Evolutionary conservation across 1,140 invertebrate species (phyloP), one percentile per base, ranked within the genome.

Genomic region (Linepithema humile): DNA sequence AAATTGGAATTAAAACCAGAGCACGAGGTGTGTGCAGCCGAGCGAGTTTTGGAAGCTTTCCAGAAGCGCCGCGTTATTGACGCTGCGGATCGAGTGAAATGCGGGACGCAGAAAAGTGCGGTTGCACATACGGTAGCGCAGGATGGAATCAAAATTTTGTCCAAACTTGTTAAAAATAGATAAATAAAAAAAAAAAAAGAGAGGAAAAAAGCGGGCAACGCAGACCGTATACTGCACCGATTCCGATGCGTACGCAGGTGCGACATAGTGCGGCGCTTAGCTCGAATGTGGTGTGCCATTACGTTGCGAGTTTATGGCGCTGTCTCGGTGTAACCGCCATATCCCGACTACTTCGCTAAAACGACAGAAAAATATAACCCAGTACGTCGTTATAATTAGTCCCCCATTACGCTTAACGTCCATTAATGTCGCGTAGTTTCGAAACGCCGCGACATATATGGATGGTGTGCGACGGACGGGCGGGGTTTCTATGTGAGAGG

Each of bases 301-400:
- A 82, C 40, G 48, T 73, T 32, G 15, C 23, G 65, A 82, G 83
- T 85, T 85, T 85, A 85, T 53, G 48, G 38, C 48, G 9, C 50
- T 15, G 29, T 35, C 43, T 40, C 60, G 20, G 43, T 73, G 45
- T 72, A 82, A 72, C 75, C 75, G 38, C 75, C 53, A 60, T 69
- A 75, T 35, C 17, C 57, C 17, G 43, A 32, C n/a, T n/a, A 59
- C 55, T 23, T 12, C 35, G 59, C 23, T 17, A 26, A 29, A 72
- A 72, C 57, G 74, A 82, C 55, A 35, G 74, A 67, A 85, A 85
- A 85, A 65, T 85, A 65, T 57, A 85, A 82, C 65, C 9, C 32
- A 2, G 10, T 78, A 69, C 40, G 75, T 62, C 53, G 75, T 84
- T 84, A 80, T 70, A 84, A 84, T 84, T 84, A 84, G 74, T 64